These are phyloP conservation scores for Tyto alba DNA, from an alignment of 2,113 vertebrate species.

Conservation along the genomic window DNA sequence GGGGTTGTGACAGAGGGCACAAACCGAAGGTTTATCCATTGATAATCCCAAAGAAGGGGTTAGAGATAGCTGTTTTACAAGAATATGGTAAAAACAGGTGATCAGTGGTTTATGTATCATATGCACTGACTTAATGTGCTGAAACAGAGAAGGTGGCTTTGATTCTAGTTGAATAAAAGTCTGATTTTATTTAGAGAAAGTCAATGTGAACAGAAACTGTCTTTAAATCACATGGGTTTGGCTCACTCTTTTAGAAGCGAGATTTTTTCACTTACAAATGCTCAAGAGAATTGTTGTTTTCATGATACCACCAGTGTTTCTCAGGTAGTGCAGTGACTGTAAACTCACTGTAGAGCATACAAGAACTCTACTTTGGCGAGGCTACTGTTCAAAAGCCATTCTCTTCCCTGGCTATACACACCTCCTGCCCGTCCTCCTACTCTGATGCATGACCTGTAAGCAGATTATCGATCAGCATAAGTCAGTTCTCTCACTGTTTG, in stretches of 20 bases:
- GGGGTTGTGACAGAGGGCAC: not conserved
- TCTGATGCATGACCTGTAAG: not conserved
- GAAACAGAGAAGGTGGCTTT: not conserved
- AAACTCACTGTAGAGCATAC: not conserved
- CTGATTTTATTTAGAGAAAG: not conserved
- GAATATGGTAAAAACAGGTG: not conserved
- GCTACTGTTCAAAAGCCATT: not conserved
- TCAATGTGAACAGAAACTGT: not conserved
- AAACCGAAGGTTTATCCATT: not conserved
- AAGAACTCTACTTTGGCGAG: not conserved
- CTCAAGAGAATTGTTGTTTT: not conserved
- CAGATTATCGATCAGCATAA: not conserved
- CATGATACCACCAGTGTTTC: not conserved
- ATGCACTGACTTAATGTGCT: not conserved
- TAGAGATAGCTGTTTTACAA: not conserved
- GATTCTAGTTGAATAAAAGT: not conserved
- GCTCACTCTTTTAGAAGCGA: not conserved
- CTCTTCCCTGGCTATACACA: not conserved
- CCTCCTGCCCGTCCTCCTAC: not conserved
- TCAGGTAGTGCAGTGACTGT: not conserved
- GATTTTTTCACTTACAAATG: not conserved
- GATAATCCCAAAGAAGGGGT: not conserved
- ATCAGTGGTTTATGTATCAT: not conserved
- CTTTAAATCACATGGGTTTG: not conserved
- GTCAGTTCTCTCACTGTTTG: not conserved